Base-by-base conservation (phyloP, 2,888 invertebrate genomes). In the Arge pagana region DNA sequence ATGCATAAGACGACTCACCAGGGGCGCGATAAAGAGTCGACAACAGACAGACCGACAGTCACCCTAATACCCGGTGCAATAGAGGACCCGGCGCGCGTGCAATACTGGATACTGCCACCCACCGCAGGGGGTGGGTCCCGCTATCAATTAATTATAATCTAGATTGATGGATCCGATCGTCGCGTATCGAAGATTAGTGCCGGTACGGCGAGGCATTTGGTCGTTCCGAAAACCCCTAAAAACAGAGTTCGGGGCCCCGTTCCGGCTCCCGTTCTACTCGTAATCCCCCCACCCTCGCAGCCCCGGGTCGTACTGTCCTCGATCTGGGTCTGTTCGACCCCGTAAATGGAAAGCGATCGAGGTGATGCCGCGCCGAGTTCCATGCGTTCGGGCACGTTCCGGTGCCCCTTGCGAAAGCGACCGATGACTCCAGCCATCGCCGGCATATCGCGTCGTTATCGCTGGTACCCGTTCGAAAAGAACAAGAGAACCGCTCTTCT, bases 11-110 rank as follows among this genome's bases (percentile, higher is more conserved):
- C 75, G 74, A 75, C 74, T 75, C 75, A 75, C 75, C 74, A 71
- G 72, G 76, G 76, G 76, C 76, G 75, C 74, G 76, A 76, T 76
- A 76, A 76, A 76, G 76, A 76, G 74, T 75, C 76, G 76, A 76
- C 75, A 75, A 76, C 75, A 75, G 76, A 75, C 75, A 74, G 74
- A 76, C 75, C 75, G 73, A 72, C 74, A 73, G 73, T 72, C 71
- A 69, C 70, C 71, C 66, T 74, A 72, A 74, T 75, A 72, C 74
- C 68, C 70, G 62, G 61, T 76, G 72, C 75, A 72, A 73, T 72
- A 73, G 72, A 72, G 67, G 23, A 37, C 28, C 45, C 45, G 33
- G n/a, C n/a, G n/a, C 33, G 45, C 33, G 31, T 45, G 45, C 45
- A 45, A 50, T 53, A 37, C 54, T 54, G 51, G 58, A 61, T 60